These are phyloP conservation scores for Caenorhabditis wallacei DNA, from an alignment of 2,888 invertebrate species.

Conservation along the genomic window DNA sequence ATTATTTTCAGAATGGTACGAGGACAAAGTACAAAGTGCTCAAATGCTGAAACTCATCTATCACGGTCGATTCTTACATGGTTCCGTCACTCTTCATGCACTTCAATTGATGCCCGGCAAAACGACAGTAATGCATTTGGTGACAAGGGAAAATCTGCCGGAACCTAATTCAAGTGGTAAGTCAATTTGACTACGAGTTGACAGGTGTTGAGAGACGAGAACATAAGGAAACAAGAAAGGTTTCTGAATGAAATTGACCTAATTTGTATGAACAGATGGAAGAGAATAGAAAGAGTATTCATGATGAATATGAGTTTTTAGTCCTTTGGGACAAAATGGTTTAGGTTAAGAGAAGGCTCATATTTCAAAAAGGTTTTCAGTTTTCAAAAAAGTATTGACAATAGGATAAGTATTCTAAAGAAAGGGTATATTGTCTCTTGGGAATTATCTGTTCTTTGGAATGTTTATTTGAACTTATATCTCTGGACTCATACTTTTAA, in stretches of 20 bases:
- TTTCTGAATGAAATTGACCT: conserved; percentile 36
- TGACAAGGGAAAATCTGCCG: conserved; percentile 98
- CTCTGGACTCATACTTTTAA: neutral
- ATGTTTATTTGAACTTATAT: too few relatives aligned
- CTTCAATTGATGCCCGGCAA: conserved; percentile 96
- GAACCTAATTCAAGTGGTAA: conserved; percentile 90
- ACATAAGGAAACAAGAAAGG: conserved; percentile 5
- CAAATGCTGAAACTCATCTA: conserved; percentile 99
- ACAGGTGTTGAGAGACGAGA: conserved; percentile 35
- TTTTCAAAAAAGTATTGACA: too few relatives aligned
- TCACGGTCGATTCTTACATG: conserved; percentile 91
- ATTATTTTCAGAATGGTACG: conserved; percentile 91
- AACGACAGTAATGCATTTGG: conserved; percentile 99
- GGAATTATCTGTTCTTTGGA: too few relatives aligned
- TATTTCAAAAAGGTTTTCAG: neutral
- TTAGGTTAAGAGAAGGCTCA: neutral
- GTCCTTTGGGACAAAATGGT: neutral
- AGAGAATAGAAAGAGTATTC: conserved; percentile 3
- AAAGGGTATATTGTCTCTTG: too few relatives aligned
- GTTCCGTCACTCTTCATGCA: conserved; percentile 85
- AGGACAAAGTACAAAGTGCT: conserved; percentile 92
- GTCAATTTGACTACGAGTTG: conserved; percentile 20
- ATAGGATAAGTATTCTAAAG: too few relatives aligned
- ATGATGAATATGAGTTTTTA: neutral
- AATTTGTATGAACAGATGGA: conserved; percentile 42